Evolutionary conservation across 2,888 invertebrate genomes (phyloP), one percentile per base, ranked within the genome.

Genomic region (Helleia helle): DNA sequence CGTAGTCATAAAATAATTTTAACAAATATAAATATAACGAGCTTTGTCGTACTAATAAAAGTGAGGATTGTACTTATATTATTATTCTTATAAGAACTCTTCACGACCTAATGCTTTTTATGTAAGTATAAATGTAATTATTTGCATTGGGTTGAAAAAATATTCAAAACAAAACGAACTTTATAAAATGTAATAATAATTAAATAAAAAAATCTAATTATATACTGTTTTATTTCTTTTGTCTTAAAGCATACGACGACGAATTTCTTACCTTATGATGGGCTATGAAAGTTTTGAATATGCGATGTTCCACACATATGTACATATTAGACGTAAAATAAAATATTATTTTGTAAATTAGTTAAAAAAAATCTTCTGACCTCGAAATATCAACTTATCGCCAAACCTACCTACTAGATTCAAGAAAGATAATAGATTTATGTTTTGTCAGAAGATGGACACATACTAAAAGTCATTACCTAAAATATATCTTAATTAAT

Each of bases 1-100:
- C 48, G 41, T 43, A 42, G 36, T 43, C 39, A 39, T 39, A 36
- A 5, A 36, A 5, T 36, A 39, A 39, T 39, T 30, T 30, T 39
- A 39, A 25, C 24, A 22, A 9, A 14, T 30, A 39, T 14, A 12
- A 24, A 13, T 22, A 24, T 12, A 28, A 11, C 28, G 28, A 39
- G 25, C 24, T 14, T 11, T 7, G 29, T 39, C 28, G 14, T 39
- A 39, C 39, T 39, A 39, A 39, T 39, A 39, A 30, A 29, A 9
- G 25, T 30, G 22, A 34, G 11, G 34, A 39, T 31, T 30, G 22
- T 29, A 24, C 24, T 39, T 31, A 30, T 25, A 22, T 6, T 15
- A 25, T 12, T 9, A 15, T 17, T 36, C 18, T 38, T 39, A 30
- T 17, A 29, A 39, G 39, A 39, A 39, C 39, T 39, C 39, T 34